These are phyloP conservation scores for Mesorhabditis sp. DNA, from an alignment of 2,888 invertebrate species.

Conservation along the genomic window DNA sequence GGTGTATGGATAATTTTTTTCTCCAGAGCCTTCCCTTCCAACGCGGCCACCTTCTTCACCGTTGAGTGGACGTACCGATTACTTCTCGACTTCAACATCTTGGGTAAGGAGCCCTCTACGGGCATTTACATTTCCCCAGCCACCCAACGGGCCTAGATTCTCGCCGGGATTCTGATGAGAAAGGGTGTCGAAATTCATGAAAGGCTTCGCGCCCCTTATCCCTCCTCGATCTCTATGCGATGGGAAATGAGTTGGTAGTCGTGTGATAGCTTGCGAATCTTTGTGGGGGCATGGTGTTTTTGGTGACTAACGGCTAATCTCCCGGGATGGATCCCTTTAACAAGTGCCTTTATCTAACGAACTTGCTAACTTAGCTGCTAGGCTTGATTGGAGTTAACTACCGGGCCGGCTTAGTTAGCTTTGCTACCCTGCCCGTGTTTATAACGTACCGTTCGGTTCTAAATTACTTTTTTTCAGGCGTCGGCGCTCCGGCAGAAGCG, in stretches of 20 bases:
- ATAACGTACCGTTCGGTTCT: no score
- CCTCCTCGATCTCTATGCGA: not conserved
- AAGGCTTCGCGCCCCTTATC: conserved; percentile 7
- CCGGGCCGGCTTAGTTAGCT: no score
- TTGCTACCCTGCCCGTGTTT: no score
- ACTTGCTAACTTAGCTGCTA: no score
- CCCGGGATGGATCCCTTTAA: no score
- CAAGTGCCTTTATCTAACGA: no score
- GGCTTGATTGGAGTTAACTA: no score
- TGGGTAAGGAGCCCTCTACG: conserved; percentile 20
- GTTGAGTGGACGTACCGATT: conserved; percentile 64
- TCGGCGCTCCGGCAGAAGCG: conserved; percentile 7
- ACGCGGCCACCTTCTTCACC: conserved; percentile 85
- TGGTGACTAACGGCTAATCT: no score
- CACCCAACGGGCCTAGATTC: conserved; percentile 12
- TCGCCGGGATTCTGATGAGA: conserved; percentile 13
- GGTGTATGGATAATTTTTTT: not conserved
- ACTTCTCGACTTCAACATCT: conserved; percentile 37
- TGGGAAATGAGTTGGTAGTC: not conserved
- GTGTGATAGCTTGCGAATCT: not conserved
- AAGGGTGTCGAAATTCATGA: conserved; percentile 11
- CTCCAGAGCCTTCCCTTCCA: conserved; percentile 80
- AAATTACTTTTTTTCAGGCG: conserved; percentile 5
- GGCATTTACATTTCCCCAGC: conserved; percentile 8
- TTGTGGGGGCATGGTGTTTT: not conserved